Base-by-base conservation (phyloP, 1,140 invertebrate genomes). In the Choristoneura fumiferana region DNA sequence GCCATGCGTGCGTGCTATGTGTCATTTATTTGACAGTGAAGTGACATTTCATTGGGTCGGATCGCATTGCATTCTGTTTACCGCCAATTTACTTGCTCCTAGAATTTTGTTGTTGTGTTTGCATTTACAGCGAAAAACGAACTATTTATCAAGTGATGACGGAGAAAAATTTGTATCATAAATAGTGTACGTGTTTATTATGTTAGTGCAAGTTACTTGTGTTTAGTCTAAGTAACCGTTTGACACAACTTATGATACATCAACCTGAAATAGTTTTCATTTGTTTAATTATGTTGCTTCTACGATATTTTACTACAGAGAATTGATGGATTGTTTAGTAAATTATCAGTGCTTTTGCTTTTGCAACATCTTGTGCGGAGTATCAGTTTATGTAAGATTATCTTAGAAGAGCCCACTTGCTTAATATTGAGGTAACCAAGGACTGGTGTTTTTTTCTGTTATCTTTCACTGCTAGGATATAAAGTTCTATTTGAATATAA, bases 101-200 rank as follows among this genome's bases (percentile, higher is more conserved):
- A 18, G n/a, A 45, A 17, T 29, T 29, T 49, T 49, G 43, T 49
- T 49, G 43, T 49, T 29, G 18, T 49, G 4, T 22, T 22, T 22
- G 18, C 5, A 49, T 8, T 22, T 22, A 12, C 14, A 49, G 12
- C 22, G 6, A n/a, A n/a, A n/a, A n/a, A n/a, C n/a, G n/a, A 8
- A 40, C 10, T 40, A 14, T 9, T 10, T 49, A 17, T 43, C 10
- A 12, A 12, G 43, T 49, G 43, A 49, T 49, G 43, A 49, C 3
- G 43, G n/a, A 49, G 29, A 49, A 18, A 49, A 49, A 49, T 6
- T 18, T 1, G 22, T 18, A 33, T n/a, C 43, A n/a, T 15, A 22
- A 49, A 49, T 49, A 12, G 43, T 29, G 43, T 49, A 49, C 18
- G 43, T 49, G 43, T 22, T 49, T 22, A 49, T 29, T 49, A 49